Conservation (phyloP, 2,888 invertebrate genomes). For the Desoria tigrina region DNA sequence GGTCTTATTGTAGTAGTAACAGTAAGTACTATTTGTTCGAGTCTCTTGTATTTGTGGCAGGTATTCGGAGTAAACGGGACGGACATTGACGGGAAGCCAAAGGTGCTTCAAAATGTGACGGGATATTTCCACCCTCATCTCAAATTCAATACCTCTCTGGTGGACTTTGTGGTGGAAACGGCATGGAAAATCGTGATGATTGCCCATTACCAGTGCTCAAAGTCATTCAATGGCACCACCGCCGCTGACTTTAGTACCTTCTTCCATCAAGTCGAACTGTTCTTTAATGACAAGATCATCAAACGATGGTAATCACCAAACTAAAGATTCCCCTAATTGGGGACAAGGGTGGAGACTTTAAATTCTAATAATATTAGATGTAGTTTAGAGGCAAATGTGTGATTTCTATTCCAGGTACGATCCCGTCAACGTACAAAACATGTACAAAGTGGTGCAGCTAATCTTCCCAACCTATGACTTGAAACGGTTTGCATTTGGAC, state of each 20-base stretch:
- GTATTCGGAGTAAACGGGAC: conserved; percentile 24
- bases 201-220: conserved; percentile 40
- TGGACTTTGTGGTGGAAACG: conserved; percentile 39
- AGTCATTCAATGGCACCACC: conserved; percentile 28
- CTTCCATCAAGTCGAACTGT: conserved; percentile 33
- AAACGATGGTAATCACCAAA: conserved; percentile 44
- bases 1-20: too few species aligned
- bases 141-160: conserved; percentile 33
- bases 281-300: conserved; percentile 39
- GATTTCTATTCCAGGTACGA: conserved; percentile 10
- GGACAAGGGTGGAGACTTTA: conserved; percentile 6
- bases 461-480: conserved; percentile 42
- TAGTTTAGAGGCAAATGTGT: too few species aligned
- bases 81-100: not conserved
- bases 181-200: conserved; percentile 43
- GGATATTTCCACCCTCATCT: conserved; percentile 21
- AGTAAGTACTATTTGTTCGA: too few species aligned
- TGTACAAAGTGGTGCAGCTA: conserved; percentile 25
- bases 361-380: too few species aligned
- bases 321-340: too few species aligned
- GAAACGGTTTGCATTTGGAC: conserved; percentile 28
- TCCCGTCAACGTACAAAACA: conserved; percentile 22
- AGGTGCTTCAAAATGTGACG: conserved; percentile 19
- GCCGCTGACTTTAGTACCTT: conserved; percentile 31
- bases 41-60: not conserved